These are phyloP conservation scores for Asarcornis scutulata DNA, from an alignment of 2,113 vertebrate genomes.

Conservation along the genomic window DNA sequence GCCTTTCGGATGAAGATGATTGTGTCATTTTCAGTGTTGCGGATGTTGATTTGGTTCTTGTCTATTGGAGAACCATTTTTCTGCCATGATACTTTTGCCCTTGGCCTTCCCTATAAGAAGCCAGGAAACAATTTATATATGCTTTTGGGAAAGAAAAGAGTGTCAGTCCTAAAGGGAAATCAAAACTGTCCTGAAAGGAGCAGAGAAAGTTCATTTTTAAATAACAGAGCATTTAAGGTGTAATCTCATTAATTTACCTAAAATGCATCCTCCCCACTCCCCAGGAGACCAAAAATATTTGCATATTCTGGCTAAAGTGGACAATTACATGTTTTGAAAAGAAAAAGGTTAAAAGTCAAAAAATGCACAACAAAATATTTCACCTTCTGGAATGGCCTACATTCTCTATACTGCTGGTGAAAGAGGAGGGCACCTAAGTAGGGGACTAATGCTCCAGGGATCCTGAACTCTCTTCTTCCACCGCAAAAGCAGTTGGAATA, in stretches of 20 bases:
- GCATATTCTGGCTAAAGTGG: not conserved
- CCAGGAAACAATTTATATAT: not conserved
- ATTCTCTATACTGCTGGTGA: not conserved
- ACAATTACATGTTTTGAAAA: not conserved
- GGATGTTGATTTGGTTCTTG: constrained; percentile 90
- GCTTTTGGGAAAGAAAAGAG: not conserved
- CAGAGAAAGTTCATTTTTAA: not conserved
- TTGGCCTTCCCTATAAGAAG: constrained; percentile 88
- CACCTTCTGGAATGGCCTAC: not conserved
- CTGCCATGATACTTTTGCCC: constrained; percentile 91
- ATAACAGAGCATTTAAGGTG: not conserved
- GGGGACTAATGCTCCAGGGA: not conserved
- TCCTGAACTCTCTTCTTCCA: not conserved
- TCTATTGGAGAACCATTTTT: constrained; percentile 90
- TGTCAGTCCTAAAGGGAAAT: not conserved
- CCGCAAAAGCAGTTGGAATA: not conserved
- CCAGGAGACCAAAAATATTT: too few species aligned
- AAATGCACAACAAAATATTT: not conserved
- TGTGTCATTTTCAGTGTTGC: constrained; percentile 94
- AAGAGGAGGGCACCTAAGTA: not conserved
- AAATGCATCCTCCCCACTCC: not conserved
- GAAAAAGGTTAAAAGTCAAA: not conserved
- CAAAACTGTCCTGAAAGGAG: not conserved
- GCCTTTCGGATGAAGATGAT: constrained; percentile 98
- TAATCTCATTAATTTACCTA: not conserved